Evolutionary conservation across 2,888 invertebrate species (phyloP).

Genomic region (Sminthurinus aureus): DNA sequence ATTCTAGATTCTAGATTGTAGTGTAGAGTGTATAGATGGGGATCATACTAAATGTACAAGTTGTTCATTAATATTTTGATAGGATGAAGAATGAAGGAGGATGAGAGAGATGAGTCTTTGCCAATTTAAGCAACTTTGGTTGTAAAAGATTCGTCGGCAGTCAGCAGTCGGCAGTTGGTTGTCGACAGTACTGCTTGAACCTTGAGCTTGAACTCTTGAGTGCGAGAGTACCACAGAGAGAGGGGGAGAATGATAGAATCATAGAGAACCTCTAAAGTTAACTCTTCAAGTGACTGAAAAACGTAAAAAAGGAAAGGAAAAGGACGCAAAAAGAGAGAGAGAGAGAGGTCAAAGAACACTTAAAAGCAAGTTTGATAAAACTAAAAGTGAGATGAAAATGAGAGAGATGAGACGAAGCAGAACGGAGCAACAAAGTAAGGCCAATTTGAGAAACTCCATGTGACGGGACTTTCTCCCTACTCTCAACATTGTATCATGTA

Average conservation of each 20-base stretch:
- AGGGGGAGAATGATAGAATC: too few species aligned
- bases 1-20: too few species aligned
- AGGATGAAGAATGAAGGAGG: slow-evolving; percentile 1
- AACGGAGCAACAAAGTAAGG: neutral
- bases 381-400: neutral
- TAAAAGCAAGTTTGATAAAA: neutral
- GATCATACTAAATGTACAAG: neutral
- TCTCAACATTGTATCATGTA: too few species aligned
- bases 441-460: neutral
- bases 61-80: slow-evolving; percentile 13
- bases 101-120: neutral
- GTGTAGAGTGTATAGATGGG: neutral
- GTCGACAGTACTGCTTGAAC: too few species aligned
- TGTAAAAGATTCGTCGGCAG: slow-evolving; percentile 9
- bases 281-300: slow-evolving; percentile 7
- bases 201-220: too few species aligned
- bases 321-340: neutral
- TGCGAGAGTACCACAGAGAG: too few species aligned
- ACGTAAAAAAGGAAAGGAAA: neutral
- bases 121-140: slow-evolving; percentile 1
- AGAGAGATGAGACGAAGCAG: neutral
- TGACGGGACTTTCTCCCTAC: neutral
- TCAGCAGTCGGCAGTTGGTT: too few species aligned
- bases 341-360: neutral
- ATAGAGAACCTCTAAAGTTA: neutral